phyloP scores from a whole-genome alignment of 2,797 vertebrate species.

The Steatocranus sp. region DNA sequence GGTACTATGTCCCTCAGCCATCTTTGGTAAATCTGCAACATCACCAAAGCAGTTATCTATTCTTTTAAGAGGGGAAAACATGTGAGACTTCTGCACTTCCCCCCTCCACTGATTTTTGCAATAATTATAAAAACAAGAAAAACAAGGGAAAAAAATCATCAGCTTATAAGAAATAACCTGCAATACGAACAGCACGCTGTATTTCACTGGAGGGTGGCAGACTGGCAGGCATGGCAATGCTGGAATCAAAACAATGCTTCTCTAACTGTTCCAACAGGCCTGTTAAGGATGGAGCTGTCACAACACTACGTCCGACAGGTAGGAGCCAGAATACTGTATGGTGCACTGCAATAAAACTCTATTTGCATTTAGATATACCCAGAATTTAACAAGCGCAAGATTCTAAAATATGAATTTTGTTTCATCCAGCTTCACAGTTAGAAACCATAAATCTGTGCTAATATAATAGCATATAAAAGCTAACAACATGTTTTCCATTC shows the following conservation, averaged over 20 bases:
- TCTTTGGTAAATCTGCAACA: constrained; percentile 26
- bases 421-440: not conserved
- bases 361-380: not conserved
- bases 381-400: not conserved
- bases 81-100: not conserved
- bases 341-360: not conserved
- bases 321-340: not conserved
- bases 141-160: not conserved
- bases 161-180: not conserved
- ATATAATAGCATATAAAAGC: not conserved
- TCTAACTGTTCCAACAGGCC: constrained; percentile 20
- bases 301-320: not conserved
- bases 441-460: not conserved
- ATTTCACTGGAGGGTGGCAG: constrained; percentile 16
- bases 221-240: constrained; percentile 11
- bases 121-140: not conserved
- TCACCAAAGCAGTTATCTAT: constrained; percentile 18
- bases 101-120: not conserved
- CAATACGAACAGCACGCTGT: not conserved
- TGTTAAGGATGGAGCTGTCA: not conserved
- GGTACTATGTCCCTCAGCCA: not conserved
- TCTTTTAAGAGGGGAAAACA: not conserved
- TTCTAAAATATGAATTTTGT: not conserved
- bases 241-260: constrained; percentile 37
- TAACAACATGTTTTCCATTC: constrained; percentile 31